Evolutionary conservation across 2,888 invertebrate species (phyloP).

Genomic region (Anaspis maculata): DNA sequence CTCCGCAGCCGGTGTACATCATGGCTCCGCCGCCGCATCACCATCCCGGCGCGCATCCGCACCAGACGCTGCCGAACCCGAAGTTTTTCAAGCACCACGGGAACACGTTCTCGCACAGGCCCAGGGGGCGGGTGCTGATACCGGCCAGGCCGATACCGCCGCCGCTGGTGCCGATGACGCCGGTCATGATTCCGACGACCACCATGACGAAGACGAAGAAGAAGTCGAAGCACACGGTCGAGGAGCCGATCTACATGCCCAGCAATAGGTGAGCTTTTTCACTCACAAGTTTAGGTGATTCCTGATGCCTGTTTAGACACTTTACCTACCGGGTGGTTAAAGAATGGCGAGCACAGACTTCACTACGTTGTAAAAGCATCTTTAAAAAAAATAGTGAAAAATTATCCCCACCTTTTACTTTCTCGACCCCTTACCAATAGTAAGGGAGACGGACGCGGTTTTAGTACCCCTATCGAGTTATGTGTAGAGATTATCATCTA

Average conservation of each 20-base stretch:
- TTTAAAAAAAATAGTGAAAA: too few species aligned
- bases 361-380: too few species aligned
- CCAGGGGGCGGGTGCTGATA: constrained; percentile 48
- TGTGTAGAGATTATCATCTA: too few species aligned
- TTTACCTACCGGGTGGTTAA: too few species aligned
- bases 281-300: too few species aligned
- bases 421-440: too few species aligned
- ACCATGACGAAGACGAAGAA: constrained; percentile 49
- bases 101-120: constrained; percentile 40
- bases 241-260: constrained; percentile 54
- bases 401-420: too few species aligned
- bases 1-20: constrained; percentile 38
- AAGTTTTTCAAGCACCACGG: constrained; percentile 44
- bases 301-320: too few species aligned
- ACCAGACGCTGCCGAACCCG: constrained; percentile 40
- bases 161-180: constrained; percentile 38
- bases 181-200: constrained; percentile 45
- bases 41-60: constrained; percentile 25
- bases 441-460: too few species aligned
- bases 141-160: constrained; percentile 47
- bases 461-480: too few species aligned
- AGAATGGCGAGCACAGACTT: too few species aligned
- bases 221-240: constrained; percentile 46
- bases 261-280: too few species aligned
- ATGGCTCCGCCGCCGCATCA: constrained; percentile 30